A percentile compares a stretch with the other conserved stretches of the same genome.
Conservation (phyloP, 2,113 vertebrate species). For the Laticauda colubrina region DNA sequence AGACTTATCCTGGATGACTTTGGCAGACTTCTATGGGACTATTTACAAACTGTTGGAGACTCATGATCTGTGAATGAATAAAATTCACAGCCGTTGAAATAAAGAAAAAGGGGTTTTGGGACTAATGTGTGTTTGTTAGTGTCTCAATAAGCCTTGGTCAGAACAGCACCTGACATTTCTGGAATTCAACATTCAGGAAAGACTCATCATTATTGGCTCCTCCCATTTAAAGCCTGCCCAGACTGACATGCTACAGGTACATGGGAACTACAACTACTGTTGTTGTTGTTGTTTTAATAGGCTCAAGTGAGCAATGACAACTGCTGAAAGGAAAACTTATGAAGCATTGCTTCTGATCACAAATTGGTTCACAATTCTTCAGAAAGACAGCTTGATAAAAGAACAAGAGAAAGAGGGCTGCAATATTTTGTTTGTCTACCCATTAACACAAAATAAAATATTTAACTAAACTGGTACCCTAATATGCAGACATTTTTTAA, state of each 20-base stretch:
- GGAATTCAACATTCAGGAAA: neutral
- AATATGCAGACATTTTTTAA: neutral
- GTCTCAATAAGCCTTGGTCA: too few species aligned
- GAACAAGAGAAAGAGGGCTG: neutral
- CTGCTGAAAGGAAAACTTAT: neutral
- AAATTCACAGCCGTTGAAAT: too few species aligned
- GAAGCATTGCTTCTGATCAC: neutral
- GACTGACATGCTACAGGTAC: neutral
- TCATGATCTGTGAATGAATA: too few species aligned
- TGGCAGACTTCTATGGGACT: too few species aligned
- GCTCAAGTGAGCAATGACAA: neutral
- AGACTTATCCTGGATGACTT: too few species aligned
- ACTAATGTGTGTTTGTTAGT: too few species aligned
- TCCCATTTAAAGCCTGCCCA: neutral
- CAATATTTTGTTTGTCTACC: neutral
- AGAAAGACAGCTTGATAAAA: neutral
- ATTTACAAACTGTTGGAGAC: too few species aligned
- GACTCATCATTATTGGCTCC: neutral
- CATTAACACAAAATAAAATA: neutral
- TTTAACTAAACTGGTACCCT: neutral
- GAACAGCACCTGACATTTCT: neutral
- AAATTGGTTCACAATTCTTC: neutral
- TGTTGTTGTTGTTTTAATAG: neutral
- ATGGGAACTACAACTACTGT: neutral
- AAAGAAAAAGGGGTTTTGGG: too few species aligned